Base-by-base conservation (phyloP, 2,888 invertebrate genomes). In the Autographa pulchrina region DNA sequence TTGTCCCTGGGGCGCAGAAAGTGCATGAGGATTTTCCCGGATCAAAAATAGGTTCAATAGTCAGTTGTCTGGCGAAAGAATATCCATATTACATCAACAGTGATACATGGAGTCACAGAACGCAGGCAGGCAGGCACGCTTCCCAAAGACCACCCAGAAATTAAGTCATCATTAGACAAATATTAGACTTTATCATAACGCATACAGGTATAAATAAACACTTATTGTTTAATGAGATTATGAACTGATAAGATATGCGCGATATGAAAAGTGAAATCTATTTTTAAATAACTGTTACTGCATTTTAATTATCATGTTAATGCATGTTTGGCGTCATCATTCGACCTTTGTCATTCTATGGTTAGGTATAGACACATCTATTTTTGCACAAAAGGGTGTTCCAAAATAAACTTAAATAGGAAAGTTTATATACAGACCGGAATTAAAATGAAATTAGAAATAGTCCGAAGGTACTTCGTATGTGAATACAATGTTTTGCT, bases 261-360 rank as follows among this genome's bases (percentile, higher is more conserved):
- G 48, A 48, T 48, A 48, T n/a, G 16, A 48, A 48, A n/a, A 6
- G 48, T 48, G n/a, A n/a, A 48, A n/a, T 48, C 7, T 48, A n/a
- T 48, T 48, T 48, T 48, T n/a, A 48, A 48, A 48, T 48, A 48
- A 48, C n/a, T n/a, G n/a, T 48, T 48, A 48, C 48, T 48, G 48
- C 48, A 48, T 48, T 48, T 48, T n/a, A 48, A 38, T 38, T 43
- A 43, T 16, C 48, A n/a, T n/a, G 48, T 48, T n/a, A 48, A 48
- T 48, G 48, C 48, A 48, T 48, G n/a, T 48, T n/a, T 48, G 6
- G 1, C 48, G 48, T 16, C 43, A 43, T 48, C n/a, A 8, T 8
- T 0, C 16, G 5, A 16, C n/a, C n/a, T 48, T 16, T 48, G n/a
- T 48, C 48, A 48, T 48, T 48, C n/a, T 6, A n/a, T 13, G 41